These are phyloP conservation scores for Camponotus floridanus DNA, from an alignment of 1,140 invertebrate genomes.

Conservation along the genomic window DNA sequence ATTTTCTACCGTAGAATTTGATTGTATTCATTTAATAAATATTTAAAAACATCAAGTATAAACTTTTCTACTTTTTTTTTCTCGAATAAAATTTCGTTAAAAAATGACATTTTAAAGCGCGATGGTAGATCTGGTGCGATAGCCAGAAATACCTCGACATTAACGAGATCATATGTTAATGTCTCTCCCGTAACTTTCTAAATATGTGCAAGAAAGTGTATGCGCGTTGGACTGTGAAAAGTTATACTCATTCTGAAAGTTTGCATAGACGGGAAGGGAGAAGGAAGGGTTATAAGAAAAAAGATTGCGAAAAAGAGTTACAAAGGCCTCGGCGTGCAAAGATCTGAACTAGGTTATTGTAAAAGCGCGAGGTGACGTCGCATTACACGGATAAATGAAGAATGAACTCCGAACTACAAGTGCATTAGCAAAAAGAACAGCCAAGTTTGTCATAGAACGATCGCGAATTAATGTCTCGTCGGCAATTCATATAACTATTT, in stretches of 20 bases:
- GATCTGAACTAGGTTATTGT: slow-evolving; percentile 40
- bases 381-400: slow-evolving; percentile 55
- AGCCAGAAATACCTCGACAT: slow-evolving; percentile 1
- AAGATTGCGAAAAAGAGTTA: slow-evolving; percentile 8
- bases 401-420: slow-evolving; percentile 54
- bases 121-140: background rate
- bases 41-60: slow-evolving; percentile 10
- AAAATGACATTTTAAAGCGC: background rate
- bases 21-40: slow-evolving; percentile 27
- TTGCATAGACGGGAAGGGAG: background rate
- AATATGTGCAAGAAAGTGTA: slow-evolving; percentile 32
- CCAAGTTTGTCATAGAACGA: slow-evolving; percentile 41
- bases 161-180: slow-evolving; percentile 46
- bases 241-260: slow-evolving; percentile 34
- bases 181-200: slow-evolving; percentile 7
- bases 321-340: slow-evolving; percentile 19
- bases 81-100: background rate
- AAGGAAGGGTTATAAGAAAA: background rate
- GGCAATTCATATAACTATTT: slow-evolving; percentile 35
- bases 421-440: slow-evolving; percentile 38
- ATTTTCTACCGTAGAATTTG: slow-evolving; percentile 39
- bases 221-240: slow-evolving; percentile 28
- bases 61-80: background rate
- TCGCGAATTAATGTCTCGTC: slow-evolving; percentile 42
- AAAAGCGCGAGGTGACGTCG: slow-evolving; percentile 48